Evolutionary conservation across 2,113 vertebrate genomes (phyloP).

Genomic region (Axis porcinus): DNA sequence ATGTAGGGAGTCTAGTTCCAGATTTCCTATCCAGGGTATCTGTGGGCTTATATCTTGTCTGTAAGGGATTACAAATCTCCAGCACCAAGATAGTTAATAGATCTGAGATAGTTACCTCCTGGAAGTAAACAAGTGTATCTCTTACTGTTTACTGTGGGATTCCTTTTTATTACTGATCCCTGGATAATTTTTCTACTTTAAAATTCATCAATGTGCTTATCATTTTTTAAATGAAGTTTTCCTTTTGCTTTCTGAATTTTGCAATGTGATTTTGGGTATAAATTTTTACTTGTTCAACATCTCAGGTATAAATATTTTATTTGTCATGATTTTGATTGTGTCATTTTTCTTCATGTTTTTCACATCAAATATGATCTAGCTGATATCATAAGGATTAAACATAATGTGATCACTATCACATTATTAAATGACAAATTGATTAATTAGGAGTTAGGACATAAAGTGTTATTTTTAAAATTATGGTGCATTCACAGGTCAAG

Average conservation of each 20-base stretch:
- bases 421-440: neutral
- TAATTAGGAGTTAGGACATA: neutral
- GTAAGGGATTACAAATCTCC: neutral
- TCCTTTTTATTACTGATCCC: neutral
- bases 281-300: neutral
- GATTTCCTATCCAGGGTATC: neutral
- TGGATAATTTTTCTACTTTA: neutral
- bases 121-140: neutral
- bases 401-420: neutral
- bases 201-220: neutral
- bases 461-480: neutral
- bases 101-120: neutral
- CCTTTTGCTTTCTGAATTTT: neutral
- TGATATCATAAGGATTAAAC: neutral
- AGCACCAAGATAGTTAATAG: neutral
- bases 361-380: neutral
- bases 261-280: neutral
- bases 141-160: neutral
- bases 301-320: neutral
- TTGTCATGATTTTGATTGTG: neutral
- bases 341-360: neutral
- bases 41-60: neutral
- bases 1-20: neutral
- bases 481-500: neutral
- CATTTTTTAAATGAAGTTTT: neutral